Conservation (phyloP, 2,797 vertebrate species). For the Phoebastria nigripes region DNA sequence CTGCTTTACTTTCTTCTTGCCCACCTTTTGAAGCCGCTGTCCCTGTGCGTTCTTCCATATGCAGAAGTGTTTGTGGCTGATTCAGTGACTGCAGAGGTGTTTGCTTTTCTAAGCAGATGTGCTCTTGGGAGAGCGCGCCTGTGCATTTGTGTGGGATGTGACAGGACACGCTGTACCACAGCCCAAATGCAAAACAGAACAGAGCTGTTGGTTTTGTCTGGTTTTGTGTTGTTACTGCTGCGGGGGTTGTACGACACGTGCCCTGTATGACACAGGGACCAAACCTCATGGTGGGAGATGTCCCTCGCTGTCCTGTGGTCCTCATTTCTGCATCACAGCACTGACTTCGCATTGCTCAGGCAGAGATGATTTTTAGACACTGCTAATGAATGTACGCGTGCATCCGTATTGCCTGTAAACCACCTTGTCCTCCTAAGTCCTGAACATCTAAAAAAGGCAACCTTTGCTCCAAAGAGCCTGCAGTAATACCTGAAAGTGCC, state of each 20-base stretch:
- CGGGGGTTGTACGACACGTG: fast-evolving
- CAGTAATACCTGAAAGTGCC: neutral
- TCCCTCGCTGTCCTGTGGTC: neutral
- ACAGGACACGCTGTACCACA: neutral
- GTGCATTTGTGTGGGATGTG: neutral
- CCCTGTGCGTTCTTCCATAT: neutral
- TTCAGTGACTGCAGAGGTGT: neutral
- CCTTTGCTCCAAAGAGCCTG: neutral
- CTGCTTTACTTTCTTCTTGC: neutral
- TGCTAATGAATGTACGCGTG: neutral
- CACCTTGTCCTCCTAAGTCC: neutral
- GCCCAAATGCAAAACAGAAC: fast-evolving
- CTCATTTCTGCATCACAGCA: neutral
- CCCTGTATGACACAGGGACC: fast-evolving
- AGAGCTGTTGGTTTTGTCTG: neutral
- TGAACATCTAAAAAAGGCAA: neutral
- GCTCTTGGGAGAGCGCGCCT: fast-evolving
- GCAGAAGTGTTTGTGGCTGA: neutral
- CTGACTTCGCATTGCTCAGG: neutral
- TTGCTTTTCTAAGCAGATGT: neutral
- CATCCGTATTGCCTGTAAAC: fast-evolving
- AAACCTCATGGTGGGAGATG: neutral
- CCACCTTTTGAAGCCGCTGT: neutral
- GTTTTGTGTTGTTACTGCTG: fast-evolving
- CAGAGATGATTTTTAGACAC: neutral